Evolutionary conservation across 2,797 vertebrate species (phyloP), one percentile per base, ranked within the genome.

Genomic region (Telmatherina bonti): DNA sequence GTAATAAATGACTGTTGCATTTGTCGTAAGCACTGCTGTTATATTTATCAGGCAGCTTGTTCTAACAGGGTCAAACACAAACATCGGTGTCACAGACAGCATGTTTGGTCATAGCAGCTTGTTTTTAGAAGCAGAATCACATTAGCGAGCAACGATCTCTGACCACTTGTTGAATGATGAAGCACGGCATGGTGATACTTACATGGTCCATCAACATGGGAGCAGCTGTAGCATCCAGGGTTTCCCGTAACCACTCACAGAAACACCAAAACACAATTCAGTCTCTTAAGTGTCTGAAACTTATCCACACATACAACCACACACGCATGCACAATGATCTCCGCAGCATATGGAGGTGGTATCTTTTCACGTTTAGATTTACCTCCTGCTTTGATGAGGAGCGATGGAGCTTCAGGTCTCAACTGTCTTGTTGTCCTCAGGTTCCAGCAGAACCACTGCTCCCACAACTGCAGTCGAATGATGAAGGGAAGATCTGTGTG

Each of bases 401-500:
- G 33, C 5, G 26, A 38, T 5, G 31, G 1, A 43, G 6, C n/a
- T 49, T 57, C 11, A n/a, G 61, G 16, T 63, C 38, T 72, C 45
- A 58, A 76, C 30, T 58, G 3, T 70, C 27, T 72, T 27, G 76
- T 68, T 74, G 29, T 88, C 73, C 65, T 55, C 88, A 96, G 96
- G 93, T 92, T 62, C 89, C 95, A 8, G 89, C 90, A 63, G 94
- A 95, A 77, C 96, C 96, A 26, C 93, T 99, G 76, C 94, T 99
- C 52, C 96, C 97, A 0, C 96, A 94, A 88, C 92, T 95, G 69
- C 94, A 95, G 81, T 94, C 95, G 0, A 94, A 95, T 83, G 97
- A 98, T 1, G 90, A 86, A 22, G 96, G 95, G 76, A 99, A 97
- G 94, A 97, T 99, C 83, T 99, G 98, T 4, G 97, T 98, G 78